Percentiles rank a stretch among this genome's conserved stretches.
These are phyloP conservation scores for Laterallus jamaicensis DNA, from an alignment of 2,113 vertebrate species.

Conservation along the genomic window DNA sequence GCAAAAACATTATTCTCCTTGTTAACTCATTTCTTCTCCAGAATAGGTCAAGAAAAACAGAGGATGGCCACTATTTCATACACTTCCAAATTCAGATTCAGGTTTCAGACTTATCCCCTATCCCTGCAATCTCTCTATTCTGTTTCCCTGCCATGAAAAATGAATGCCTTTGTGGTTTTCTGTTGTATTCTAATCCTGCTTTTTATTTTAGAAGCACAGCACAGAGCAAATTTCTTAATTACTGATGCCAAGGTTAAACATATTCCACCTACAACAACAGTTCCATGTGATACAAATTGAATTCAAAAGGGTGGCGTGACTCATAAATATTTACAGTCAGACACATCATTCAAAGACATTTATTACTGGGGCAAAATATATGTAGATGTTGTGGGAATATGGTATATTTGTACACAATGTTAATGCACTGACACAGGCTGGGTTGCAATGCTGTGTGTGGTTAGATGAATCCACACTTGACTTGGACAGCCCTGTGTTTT, in stretches of 20 bases:
- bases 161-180: neutral
- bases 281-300: conserved; percentile 52
- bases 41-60: neutral
- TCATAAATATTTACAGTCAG: conserved; percentile 70
- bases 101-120: neutral
- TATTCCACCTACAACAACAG: conserved; percentile 58
- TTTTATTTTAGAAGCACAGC: conserved; percentile 52
- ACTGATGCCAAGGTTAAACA: conserved; percentile 40
- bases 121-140: neutral
- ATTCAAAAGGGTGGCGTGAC: conserved; percentile 41
- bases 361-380: conserved; percentile 34
- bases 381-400: neutral
- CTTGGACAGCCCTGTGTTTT: conserved; percentile 22
- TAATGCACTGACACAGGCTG: neutral
- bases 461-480: conserved; percentile 1
- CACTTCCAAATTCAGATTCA: neutral
- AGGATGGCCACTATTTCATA: neutral
- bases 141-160: neutral
- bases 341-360: conserved; percentile 46
- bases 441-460: neutral
- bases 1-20: neutral
- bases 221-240: conserved; percentile 68
- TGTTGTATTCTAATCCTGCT: neutral
- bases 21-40: conserved; percentile 42
- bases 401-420: neutral